Conservation (phyloP, 2,888 invertebrate species). For the Chesias legatella region DNA sequence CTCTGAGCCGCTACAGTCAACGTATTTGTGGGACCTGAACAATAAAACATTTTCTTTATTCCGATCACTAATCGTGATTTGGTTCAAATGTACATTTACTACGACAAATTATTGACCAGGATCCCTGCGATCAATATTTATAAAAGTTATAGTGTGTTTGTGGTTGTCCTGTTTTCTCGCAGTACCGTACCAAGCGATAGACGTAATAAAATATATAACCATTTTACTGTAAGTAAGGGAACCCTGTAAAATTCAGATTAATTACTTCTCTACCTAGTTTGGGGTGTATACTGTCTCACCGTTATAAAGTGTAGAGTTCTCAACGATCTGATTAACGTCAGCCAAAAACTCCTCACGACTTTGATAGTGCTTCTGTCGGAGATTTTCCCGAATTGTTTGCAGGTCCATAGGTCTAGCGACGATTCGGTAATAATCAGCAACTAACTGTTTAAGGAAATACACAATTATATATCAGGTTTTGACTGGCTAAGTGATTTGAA, state of each 20-base stretch:
- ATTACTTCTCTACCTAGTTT: no score
- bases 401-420: constrained; percentile 97
- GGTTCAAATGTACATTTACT: background rate
- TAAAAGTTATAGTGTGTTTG: no score
- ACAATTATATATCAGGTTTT: no score
- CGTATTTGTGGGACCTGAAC: constrained; percentile 88
- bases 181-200: no score
- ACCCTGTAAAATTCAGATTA: no score
- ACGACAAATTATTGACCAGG: background rate
- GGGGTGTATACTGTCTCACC: constrained; percentile 69
- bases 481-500: no score
- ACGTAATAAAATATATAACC: no score
- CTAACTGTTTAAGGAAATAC: constrained; percentile 80
- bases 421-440: constrained; percentile 96
- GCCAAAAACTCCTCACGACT: constrained; percentile 96
- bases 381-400: constrained; percentile 95
- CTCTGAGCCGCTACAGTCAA: constrained; percentile 92
- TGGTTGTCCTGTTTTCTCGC: no score
- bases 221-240: no score
- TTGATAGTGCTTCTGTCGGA: constrained; percentile 94
- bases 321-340: constrained; percentile 97
- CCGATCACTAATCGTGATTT: no score
- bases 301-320: constrained; percentile 96
- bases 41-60: no score
- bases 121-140: no score